Evolutionary conservation across 2,888 invertebrate species (phyloP), one percentile per base, ranked within the genome.

Genomic region (Cantharis lateralis): DNA sequence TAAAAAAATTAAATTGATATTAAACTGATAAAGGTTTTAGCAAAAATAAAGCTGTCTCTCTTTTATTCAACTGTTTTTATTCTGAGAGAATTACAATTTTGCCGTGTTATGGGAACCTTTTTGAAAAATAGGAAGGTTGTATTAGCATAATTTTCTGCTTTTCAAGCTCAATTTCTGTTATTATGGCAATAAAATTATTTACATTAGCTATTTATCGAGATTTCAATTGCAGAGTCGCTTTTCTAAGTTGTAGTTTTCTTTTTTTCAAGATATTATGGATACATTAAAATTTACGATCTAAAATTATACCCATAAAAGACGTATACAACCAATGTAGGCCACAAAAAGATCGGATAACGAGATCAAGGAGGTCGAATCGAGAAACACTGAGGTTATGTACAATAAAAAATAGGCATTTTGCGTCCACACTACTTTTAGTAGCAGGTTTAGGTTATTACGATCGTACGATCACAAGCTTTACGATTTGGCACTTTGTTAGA

Each of bases 271-370:
- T 78, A 74, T 76, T 76, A 76, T 71, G 72, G 78, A 74, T 80
- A 77, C 80, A 81, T 82, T 81, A 82, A 82, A 81, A 81, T 82
- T 81, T 82, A 81, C 80, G 81, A 76, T 77, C 74, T 74, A 73
- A 76, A 63, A 70, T 71, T 76, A 73, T 63, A 71, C 76, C 74
- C 76, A 75, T 70, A 80, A 80, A 73, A 76, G 77, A 78, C 79
- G 74, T 80, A 80, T 78, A 81, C 71, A 76, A 73, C 70, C 79
- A 71, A 71, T 80, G 76, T 82, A 78, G 79, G 78, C 79, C 80
- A 80, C 77, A 77, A 72, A 79, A 80, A 79, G 82, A 77, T 72
- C 78, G 80, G 80, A 83, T 82, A 82, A 83, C 82, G 82, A 81
- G 82, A 82, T 82, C 80, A 81, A 81, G 81, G 79, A 80, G 80